Conservation (phyloP, 2,888 invertebrate genomes). For the Ceraclea dissimilis region DNA sequence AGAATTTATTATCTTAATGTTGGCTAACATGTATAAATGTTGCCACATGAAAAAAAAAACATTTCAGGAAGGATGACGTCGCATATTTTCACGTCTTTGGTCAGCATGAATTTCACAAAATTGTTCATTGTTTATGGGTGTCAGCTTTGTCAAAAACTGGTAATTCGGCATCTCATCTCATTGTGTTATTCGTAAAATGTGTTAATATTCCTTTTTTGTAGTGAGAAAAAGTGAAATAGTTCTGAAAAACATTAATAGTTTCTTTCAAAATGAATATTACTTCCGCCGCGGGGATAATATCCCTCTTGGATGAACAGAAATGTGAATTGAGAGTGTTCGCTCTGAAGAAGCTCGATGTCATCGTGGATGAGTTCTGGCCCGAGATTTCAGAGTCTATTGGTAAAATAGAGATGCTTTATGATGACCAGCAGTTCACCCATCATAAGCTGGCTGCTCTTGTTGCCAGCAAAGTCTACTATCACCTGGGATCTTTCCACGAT, state of each 20-base stretch:
- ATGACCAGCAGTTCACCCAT: conserved; percentile 81
- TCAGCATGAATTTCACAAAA: conserved; percentile 18
- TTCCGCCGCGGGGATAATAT: conserved; percentile 81
- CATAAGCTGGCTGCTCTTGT: conserved; percentile 92
- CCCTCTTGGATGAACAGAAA: conserved; percentile 90
- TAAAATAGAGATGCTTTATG: conserved; percentile 95
- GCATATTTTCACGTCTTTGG: conserved; percentile 5
- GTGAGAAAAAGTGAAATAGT: background rate
- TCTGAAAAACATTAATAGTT: background rate
- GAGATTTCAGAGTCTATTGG: conserved; percentile 97
- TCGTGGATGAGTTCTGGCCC: conserved; percentile 98
- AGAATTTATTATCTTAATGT: no score
- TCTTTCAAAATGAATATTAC: conserved; percentile 31
- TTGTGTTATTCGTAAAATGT: conserved; percentile 5
- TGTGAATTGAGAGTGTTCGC: conserved; percentile 91
- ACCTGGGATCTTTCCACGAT: conserved; percentile 94
- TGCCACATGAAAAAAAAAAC: no score
- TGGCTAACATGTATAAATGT: background rate
- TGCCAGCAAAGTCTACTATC: conserved; percentile 97
- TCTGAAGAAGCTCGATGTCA: conserved; percentile 81
- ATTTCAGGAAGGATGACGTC: background rate
- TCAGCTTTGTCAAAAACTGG: conserved; percentile 13
- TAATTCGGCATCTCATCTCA: conserved; percentile 1
- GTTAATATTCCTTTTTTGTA: background rate
- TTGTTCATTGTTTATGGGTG: conserved; percentile 8